A percentile compares a stretch with the other conserved stretches of the same genome.
phyloP scores from a whole-genome alignment of 2,113 vertebrate genomes.

The Charina bottae region DNA sequence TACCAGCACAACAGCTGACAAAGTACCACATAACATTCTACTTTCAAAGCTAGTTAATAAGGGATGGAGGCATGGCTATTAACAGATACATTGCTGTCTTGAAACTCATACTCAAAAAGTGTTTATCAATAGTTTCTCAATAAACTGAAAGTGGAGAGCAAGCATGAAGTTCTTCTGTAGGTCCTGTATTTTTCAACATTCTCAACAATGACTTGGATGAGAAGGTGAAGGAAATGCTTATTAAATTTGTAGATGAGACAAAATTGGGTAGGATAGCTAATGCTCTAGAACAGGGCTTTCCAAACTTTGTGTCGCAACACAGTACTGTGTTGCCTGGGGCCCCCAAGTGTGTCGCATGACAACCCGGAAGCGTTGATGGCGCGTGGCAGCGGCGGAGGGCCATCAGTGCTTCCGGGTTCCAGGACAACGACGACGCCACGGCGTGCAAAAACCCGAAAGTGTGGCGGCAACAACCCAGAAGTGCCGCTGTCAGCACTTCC shows the following conservation, averaged over 20 bases:
- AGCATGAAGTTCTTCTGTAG: not conserved
- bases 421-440: too few relatives aligned
- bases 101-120: not conserved
- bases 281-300: not conserved
- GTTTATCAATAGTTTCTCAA: not conserved
- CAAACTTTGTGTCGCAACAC: too few relatives aligned
- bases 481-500: too few relatives aligned
- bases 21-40: not conserved
- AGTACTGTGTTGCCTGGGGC: too few relatives aligned
- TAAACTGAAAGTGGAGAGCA: not conserved
- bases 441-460: too few relatives aligned
- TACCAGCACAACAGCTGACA: not conserved
- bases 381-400: too few relatives aligned
- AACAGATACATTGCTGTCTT: not conserved
- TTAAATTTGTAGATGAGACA: not conserved
- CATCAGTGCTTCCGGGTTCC: too few relatives aligned
- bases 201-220: not conserved
- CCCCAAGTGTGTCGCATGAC: too few relatives aligned
- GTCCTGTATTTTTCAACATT: not conserved
- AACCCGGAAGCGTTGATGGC: too few relatives aligned
- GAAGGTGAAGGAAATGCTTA: not conserved
- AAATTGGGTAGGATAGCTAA: not conserved
- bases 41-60: not conserved
- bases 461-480: too few relatives aligned
- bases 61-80: not conserved